Evolutionary conservation across 2,113 vertebrate genomes (phyloP).

Genomic region (Rhombomys opimus): DNA sequence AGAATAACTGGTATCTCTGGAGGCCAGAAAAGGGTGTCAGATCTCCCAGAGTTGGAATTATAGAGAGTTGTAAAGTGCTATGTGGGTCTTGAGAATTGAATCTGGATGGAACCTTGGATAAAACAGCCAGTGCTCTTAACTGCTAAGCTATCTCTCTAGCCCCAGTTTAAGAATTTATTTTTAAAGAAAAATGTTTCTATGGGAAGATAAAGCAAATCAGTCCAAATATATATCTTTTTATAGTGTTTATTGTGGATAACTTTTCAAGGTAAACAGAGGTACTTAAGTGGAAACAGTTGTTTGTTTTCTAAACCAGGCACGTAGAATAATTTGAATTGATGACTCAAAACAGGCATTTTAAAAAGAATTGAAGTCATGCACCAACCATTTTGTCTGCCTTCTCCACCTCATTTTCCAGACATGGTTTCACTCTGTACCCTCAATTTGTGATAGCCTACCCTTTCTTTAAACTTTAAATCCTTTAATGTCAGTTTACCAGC

Average conservation of each 20-base stretch:
- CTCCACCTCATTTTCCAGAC: neutral
- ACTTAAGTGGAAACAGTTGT: constrained; percentile 12
- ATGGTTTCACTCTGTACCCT: neutral
- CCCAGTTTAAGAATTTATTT: neutral
- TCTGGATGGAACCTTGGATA: neutral
- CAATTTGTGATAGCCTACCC: too few relatives aligned
- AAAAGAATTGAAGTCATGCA: neutral
- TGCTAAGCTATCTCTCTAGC: too few relatives aligned
- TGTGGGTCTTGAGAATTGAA: neutral
- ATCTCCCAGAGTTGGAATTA: neutral
- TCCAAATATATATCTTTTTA: neutral
- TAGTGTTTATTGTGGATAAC: constrained; percentile 22
- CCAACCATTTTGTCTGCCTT: neutral
- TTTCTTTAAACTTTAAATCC: neutral
- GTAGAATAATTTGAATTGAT: constrained; percentile 16
- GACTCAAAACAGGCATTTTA: constrained; percentile 30
- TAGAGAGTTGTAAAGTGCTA: neutral
- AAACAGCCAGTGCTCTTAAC: neutral
- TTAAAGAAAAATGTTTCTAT: neutral
- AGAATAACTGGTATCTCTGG: neutral
- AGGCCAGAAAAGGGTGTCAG: neutral
- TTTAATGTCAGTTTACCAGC: neutral
- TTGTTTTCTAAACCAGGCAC: constrained; percentile 45
- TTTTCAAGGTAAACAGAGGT: constrained; percentile 28
- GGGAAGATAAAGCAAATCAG: neutral